A percentile compares a stretch with the other conserved stretches of the same genome.
Conservation (phyloP, 1,140 invertebrate species). For the Stegodyphus mimosarum region DNA sequence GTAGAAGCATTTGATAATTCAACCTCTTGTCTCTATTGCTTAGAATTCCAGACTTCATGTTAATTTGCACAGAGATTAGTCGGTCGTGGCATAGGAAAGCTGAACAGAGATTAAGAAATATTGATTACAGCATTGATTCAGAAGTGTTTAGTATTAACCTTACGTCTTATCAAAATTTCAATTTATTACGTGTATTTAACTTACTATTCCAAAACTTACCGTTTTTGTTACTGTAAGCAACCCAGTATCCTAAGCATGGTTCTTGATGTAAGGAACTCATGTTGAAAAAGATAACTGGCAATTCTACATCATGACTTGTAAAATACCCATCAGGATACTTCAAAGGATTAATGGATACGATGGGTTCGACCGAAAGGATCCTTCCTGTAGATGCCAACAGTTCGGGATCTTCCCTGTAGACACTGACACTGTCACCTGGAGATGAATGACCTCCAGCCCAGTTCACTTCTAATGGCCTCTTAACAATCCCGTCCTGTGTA, state of each 20-base stretch:
- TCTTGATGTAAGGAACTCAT: slow-evolving; percentile 18
- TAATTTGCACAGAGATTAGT: too few species aligned
- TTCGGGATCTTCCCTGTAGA: slow-evolving; percentile 61
- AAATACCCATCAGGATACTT: slow-evolving; percentile 40
- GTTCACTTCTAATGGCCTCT: slow-evolving; percentile 63
- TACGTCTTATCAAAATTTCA: background rate
- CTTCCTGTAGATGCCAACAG: too few species aligned
- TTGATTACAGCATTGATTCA: too few species aligned
- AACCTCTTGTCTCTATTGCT: too few species aligned
- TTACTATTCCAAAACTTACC: background rate
- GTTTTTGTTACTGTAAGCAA: slow-evolving; percentile 60
- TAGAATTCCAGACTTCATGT: too few species aligned
- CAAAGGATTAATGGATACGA: slow-evolving; percentile 23
- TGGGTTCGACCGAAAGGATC: background rate
- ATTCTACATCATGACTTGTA: slow-evolving; percentile 23
- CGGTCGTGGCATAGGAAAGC: too few species aligned
- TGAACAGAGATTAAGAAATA: too few species aligned
- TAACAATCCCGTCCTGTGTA: background rate
- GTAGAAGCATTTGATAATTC: too few species aligned
- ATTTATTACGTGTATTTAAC: background rate
- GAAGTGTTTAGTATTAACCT: background rate
- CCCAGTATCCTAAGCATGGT: slow-evolving; percentile 67
- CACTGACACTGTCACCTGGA: slow-evolving; percentile 59
- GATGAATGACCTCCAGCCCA: slow-evolving; percentile 54
- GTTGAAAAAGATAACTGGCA: slow-evolving; percentile 48